Evolutionary conservation across 1,140 invertebrate species (phyloP), one percentile per base, ranked within the genome.

Genomic region (Aphidius gifuensis): DNA sequence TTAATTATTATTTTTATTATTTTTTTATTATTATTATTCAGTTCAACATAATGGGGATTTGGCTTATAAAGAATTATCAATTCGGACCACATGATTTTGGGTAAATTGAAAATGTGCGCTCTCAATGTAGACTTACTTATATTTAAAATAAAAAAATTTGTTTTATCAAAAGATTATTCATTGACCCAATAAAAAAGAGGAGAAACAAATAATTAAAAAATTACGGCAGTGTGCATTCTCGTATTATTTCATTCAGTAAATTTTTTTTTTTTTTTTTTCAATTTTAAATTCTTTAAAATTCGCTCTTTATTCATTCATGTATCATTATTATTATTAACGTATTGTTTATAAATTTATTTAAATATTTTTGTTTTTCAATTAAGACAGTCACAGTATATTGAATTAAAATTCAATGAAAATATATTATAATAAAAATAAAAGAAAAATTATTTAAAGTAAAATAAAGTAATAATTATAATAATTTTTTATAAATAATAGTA

Each of bases 181-280:
- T n/a, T n/a, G n/a, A n/a, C n/a, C n/a, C n/a, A n/a, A n/a, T n/a
- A 9, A 16, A 1, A 54, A 45, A 51, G 64, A 64, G 58, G 61
- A 16, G 3, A 21, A 49, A 49, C 4, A 49, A 49, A 49, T 16
- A 6, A 58, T 74, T 69, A 74, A 68, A 74, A 74, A 71, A 71
- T 69, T 71, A 67, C 68, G 73, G 73, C 74, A 77, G 75, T 76
- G 74, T 72, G 67, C 67, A 71, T 69, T 69, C 58, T 61, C 60
- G 66, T 74, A 74, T 70, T 45, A 60, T 40, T 32, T 44, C 42
- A 51, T 42, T 40, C 40, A 56, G 16, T 43, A 44, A 48, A 46
- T 57, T 64, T 46, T 47, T 54, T 21, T 11, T 48, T 11, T 61
- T 45, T 6, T 61, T 39, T 3, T 16, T 6, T 60, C 38, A 50